phyloP scores from a whole-genome alignment of 2,888 invertebrate species.

The Heliconius aoede region DNA sequence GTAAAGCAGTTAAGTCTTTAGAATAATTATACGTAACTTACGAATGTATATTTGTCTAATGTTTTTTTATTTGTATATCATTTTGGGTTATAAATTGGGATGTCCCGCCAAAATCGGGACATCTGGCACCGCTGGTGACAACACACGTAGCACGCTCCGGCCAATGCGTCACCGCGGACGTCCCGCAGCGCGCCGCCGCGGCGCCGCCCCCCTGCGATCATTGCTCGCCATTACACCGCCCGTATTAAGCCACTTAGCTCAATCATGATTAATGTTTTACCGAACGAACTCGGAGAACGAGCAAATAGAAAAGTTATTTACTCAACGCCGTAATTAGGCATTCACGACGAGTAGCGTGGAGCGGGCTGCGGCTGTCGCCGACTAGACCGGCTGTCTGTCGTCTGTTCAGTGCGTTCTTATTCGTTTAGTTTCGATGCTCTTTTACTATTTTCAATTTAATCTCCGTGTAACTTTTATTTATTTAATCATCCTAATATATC shows the following conservation, averaged over 20 bases:
- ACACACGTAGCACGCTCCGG: constrained; percentile 39
- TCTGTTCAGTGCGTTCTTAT: constrained; percentile 56
- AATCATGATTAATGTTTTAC: constrained; percentile 84
- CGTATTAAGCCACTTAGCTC: constrained; percentile 84
- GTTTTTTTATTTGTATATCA: too few relatives aligned
- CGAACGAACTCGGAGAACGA: constrained; percentile 76
- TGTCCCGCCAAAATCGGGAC: too few relatives aligned
- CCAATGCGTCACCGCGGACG: constrained; percentile 63
- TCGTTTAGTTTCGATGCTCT: constrained; percentile 56
- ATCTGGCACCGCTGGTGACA: too few relatives aligned
- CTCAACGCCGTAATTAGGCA: constrained; percentile 81
- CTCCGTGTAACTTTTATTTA: neutral
- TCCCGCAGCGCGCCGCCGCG: constrained; percentile 70
- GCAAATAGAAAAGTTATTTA: constrained; percentile 84
- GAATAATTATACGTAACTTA: too few relatives aligned
- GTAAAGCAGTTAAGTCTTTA: too few relatives aligned
- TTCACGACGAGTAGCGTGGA: constrained; percentile 78
- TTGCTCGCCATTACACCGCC: constrained; percentile 81
- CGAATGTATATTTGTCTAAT: too few relatives aligned
- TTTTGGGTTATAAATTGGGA: too few relatives aligned
- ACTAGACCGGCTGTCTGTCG: constrained; percentile 72
- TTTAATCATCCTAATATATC: too few relatives aligned
- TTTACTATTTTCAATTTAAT: constrained; percentile 37
- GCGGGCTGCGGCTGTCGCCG: constrained; percentile 72
- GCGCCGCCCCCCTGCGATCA: constrained; percentile 82